Evolutionary conservation across 2,888 invertebrate species (phyloP), one percentile per base, ranked within the genome.

Genomic region (Chloroclystis v-ata): DNA sequence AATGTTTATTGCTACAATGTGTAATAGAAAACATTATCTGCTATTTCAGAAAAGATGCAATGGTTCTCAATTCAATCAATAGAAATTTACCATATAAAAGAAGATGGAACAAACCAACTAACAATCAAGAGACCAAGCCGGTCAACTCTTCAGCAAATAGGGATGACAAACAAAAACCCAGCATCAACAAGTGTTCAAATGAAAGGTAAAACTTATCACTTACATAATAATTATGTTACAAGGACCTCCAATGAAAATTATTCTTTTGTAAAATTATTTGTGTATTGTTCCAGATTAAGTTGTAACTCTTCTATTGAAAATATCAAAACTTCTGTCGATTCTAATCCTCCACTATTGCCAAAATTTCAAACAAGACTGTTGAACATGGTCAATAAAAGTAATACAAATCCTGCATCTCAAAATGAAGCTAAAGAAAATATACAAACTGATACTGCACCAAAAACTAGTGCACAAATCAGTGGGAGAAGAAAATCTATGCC

Each of bases 401-500:
- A 10, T 29, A 25, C 12, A 3, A 30, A 28, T 37, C 24, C 30
- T 32, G 46, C 37, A 51, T 42, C 38, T 38, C 47, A 56, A 57
- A 8, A 55, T 29, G 55, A 60, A 40, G 44, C 46, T 28, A 72
- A 70, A 47, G 69, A 70, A 41, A 67, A 61, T 47, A 49, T 56
- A 4, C 11, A 41, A 4, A 54, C 28, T 6, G 45, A 55, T 13
- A 28, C 45, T 38, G 41, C 47, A 25, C 2, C 20, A 1, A 52
- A 25, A 13, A 9, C 43, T n/a, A 35, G 51, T 28, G 56, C 51
- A 30, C 63, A 30, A 47, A 72, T 82, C 44, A 66, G 51, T 20
- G 54, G 65, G 32, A 72, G 81, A 57, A 64, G 79, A 24, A 81
- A 81, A 54, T 82, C 80, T 25, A 72, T 77, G 68, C 71, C 76